Evolutionary conservation across 2,113 vertebrate genomes (phyloP).

Genomic region (Microtus richardsoni): DNA sequence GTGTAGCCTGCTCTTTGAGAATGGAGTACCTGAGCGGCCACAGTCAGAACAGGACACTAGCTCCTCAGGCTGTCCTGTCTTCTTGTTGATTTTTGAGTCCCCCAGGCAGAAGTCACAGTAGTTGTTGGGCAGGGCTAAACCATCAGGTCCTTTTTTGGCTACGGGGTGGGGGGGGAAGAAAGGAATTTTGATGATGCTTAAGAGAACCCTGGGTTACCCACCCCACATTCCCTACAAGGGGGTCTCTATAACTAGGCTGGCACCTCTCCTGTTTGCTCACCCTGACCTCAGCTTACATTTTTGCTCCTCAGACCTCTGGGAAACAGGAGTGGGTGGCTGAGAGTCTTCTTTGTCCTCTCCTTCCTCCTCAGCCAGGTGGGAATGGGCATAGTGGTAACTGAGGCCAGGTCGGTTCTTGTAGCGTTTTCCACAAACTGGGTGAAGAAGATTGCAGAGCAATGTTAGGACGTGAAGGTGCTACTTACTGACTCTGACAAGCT

Average conservation of each 20-base stretch:
- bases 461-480: background rate
- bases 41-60: conserved; percentile 98
- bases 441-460: conserved; percentile 5
- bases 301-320: conserved; percentile 91
- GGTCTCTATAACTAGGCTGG: background rate
- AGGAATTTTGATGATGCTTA: background rate
- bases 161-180: background rate
- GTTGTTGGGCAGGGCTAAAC: conserved; percentile 95
- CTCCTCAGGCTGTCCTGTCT: conserved; percentile 95
- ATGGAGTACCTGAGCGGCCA: conserved; percentile 92
- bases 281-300: conserved; percentile 89
- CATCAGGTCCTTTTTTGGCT: conserved; percentile 97
- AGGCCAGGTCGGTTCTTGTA: conserved; percentile 98
- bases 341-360: conserved; percentile 95
- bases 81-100: conserved; percentile 97
- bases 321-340: conserved; percentile 89
- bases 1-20: background rate
- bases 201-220: background rate
- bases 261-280: background rate
- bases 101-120: conserved; percentile 99
- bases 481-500: background rate
- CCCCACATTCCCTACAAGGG: background rate
- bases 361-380: conserved; percentile 97
- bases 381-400: conserved; percentile 98
- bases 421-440: conserved; percentile 96